Base-by-base conservation (phyloP, 2,113 vertebrate species). In the Cryptomyrus ogoouensis region DNA sequence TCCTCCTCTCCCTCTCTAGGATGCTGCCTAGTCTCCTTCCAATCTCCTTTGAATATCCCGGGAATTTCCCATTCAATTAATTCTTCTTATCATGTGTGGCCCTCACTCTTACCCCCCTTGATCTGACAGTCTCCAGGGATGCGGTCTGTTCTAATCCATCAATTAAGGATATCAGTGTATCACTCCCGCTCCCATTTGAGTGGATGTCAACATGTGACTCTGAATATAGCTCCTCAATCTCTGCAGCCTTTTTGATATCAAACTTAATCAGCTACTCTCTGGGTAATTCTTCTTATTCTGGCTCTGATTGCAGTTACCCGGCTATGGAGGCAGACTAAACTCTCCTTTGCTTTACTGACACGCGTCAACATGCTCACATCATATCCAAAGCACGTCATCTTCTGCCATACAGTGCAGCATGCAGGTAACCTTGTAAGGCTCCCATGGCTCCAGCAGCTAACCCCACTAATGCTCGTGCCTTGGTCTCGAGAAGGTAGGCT, bases 151-250 rank as follows among this genome's bases (percentile, higher is more conserved):
- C 94, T 95, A 95, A 95, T 95, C 94, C 94, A 94, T 95, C 94
- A 94, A 94, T 95, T 95, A 95, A 93, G 92, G 92, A 94, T 94
- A 94, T 95, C 94, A 94, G 94, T 50, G 91, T 92, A 94, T 94
- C 93, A 49, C 93, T 94, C 91, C 92, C 91, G 91, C 91, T 91
- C 91, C 94, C 94, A 94, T 95, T 94, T 93, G 91, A 86, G 91
- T 91, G 91, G 80, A 93, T 94, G 94, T 93, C 94, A 93, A 93
- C 90, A 15, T 91, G 93, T 91, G 93, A 93, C 93, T 93, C 92
- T 92, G 93, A 92, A 87, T 90, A 93, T 92, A 94, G 92, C 93
- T 92, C 80, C 77, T 93, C 92, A 62, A 88, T 91, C 85, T 91
- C 90, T 88, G 52, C 91, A 91, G 89, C 83, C 85, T 7, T 35